Base-by-base conservation (phyloP, 2,888 invertebrate genomes). In the Caenorhabditis virilis region DNA sequence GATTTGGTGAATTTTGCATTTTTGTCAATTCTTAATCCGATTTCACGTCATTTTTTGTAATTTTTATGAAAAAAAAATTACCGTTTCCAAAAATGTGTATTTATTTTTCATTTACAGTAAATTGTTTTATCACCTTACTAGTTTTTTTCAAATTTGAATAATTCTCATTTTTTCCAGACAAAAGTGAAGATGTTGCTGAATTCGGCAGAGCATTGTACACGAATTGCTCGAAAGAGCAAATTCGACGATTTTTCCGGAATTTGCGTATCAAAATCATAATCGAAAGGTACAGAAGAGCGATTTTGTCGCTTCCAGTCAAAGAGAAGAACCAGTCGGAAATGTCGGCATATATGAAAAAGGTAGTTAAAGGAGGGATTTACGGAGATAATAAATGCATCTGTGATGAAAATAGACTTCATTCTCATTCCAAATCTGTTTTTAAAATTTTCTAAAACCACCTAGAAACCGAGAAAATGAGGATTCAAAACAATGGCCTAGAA, bases 231-330 rank as follows among this genome's bases (percentile, higher is more conserved):
- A 16, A 56, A 13, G 58, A 62, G 1, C 56, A 49, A 0, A 58
- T 76, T 20, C 33, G 58, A 41, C 60, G 26, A 25, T 68, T 51
- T 30, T 43, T 76, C 18, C 30, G 52, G 23, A 62, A 60, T 13
- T 35, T 72, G 26, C 20, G 80, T 42, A 57, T 78, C 5, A 50
- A 69, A 2, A 39, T 78, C 15, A 69, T 80, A 46, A 78, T 78
- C 20, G 76, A 76, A 55, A 55, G 80, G 26, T 78, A 78, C 45
- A 54, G 72, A 20, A 55, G 68, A 38, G 72, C 78, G 4, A 54
- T 79, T n/a, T 42, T 58, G 7, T 60, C 74, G 0, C 49, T 77
- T 1, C 78, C 78, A 36, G 73, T 78, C 6, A 48, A 57, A 50
- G 60, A 66, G 41, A 42, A 58, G 9, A 46, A 39, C 15, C 61